Conservation (phyloP, 2,113 vertebrate species). For the Oxygymnocypris stewartii region DNA sequence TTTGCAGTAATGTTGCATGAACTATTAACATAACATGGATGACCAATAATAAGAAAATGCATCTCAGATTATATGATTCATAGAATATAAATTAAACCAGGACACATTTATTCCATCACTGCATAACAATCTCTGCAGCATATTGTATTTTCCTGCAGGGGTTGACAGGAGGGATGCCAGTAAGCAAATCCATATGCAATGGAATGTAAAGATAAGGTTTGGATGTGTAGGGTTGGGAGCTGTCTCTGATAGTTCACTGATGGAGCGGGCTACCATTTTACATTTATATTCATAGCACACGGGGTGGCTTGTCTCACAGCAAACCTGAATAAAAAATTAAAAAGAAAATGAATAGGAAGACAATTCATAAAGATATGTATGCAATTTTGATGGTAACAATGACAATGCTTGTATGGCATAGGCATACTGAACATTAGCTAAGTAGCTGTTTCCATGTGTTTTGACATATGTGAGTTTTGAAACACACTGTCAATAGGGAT, state of each 20-base stretch:
- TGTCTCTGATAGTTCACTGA: constrained; percentile 48
- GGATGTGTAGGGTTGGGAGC: constrained; percentile 27
- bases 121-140: constrained; percentile 23
- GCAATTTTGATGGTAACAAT: constrained; percentile 41
- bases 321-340: background rate
- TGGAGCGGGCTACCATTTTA: constrained; percentile 45
- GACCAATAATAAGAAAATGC: constrained; percentile 21
- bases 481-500: background rate
- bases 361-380: background rate
- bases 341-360: background rate
- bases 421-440: background rate
- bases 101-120: constrained; percentile 22
- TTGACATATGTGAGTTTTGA: constrained; percentile 9
- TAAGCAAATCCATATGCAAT: constrained; percentile 36
- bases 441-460: background rate
- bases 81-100: constrained; percentile 25
- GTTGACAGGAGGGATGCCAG: constrained; percentile 37
- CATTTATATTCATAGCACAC: constrained; percentile 51
- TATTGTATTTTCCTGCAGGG: background rate
- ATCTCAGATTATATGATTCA: constrained; percentile 15
- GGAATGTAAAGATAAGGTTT: constrained; percentile 39
- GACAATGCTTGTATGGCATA: constrained; percentile 19
- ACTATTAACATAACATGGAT: constrained; percentile 9
- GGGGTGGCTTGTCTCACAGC: constrained; percentile 2
- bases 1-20: background rate